Evolutionary conservation across 2,888 invertebrate genomes (phyloP), one percentile per base, ranked within the genome.

Genomic region (Nephrotoma flavescens): DNA sequence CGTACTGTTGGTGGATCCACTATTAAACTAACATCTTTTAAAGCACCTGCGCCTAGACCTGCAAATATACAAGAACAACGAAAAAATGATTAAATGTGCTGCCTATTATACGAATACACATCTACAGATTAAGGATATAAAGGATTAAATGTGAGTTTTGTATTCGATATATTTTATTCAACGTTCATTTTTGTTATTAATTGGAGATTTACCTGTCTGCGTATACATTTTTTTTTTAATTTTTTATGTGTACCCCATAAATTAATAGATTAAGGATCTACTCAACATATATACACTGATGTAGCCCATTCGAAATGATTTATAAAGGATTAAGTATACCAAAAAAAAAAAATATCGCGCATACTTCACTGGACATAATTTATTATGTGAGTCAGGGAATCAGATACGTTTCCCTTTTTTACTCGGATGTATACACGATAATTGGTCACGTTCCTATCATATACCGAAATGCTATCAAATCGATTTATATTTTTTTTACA

Each of bases 1-100:
- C 95, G 93, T 86, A 96, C 96, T 4, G 94, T 93, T 86, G 94
- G 92, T 11, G 96, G 96, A 88, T 94, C 93, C 87, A 96, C 94
- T 87, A 94, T 92, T 88, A 96, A 93, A 89, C 93, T 94, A 87
- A 96, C 96, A 92, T 96, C 94, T 88, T 94, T 94, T 88, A 96
- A 92, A 89, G 95, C 94, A 88, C 93, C 93, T 52, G 94, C 94
- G 90, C 94, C 95, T 86, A 91, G 88, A 86, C 91, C 92, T 92
- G 89, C 5, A 89, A 89, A 44, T 42, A 87, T 71, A 87, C 71
- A 86, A 83, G 86, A 83, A 42, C 11, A 71, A 83, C 6, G 42
- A 11, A 6, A 19, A 15, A 44, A 19, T 11, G 5, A 57, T 57
- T 57, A 57, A 19, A 19, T 57, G 0, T 6, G 19, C 19, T 31